These are phyloP conservation scores for Drosophila stalkeri DNA, from an alignment of 2,888 invertebrate species.

Conservation along the genomic window DNA sequence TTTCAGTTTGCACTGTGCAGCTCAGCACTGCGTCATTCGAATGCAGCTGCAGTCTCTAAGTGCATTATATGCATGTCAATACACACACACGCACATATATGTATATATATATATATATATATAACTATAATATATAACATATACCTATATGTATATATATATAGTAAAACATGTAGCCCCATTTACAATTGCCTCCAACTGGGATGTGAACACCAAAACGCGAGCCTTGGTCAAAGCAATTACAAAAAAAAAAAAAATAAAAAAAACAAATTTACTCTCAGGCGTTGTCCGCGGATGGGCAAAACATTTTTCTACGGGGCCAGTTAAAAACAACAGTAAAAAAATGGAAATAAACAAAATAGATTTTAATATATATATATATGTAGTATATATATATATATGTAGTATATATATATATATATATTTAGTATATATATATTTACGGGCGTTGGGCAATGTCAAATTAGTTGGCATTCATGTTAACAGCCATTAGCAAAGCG, in stretches of 20 bases:
- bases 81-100: no score
- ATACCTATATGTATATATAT: constrained; percentile 8
- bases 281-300: constrained; percentile 26
- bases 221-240: constrained; percentile 72
- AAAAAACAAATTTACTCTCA: constrained; percentile 44
- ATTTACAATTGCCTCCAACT: constrained; percentile 17
- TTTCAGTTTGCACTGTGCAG: constrained; percentile 34
- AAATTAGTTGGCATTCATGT: constrained; percentile 68
- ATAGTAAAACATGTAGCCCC: constrained; percentile 13
- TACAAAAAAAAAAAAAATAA: constrained; percentile 59
- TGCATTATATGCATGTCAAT: constrained; percentile 63
- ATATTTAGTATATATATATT: constrained; percentile 3
- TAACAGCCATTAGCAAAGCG: constrained; percentile 42
- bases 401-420: constrained; percentile 11
- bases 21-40: constrained; percentile 36
- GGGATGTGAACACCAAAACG: constrained; percentile 31
- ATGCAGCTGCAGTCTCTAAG: constrained; percentile 67
- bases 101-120: constrained; percentile 22
- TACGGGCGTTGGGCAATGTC: constrained; percentile 41
- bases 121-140: constrained; percentile 42
- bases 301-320: constrained; percentile 23
- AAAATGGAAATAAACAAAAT: constrained; percentile 33
- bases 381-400: constrained; percentile 10
- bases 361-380: constrained; percentile 28
- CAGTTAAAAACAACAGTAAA: constrained; percentile 13